These are phyloP conservation scores for Margarornis squamiger DNA, from an alignment of 2,797 vertebrate species.

Conservation along the genomic window DNA sequence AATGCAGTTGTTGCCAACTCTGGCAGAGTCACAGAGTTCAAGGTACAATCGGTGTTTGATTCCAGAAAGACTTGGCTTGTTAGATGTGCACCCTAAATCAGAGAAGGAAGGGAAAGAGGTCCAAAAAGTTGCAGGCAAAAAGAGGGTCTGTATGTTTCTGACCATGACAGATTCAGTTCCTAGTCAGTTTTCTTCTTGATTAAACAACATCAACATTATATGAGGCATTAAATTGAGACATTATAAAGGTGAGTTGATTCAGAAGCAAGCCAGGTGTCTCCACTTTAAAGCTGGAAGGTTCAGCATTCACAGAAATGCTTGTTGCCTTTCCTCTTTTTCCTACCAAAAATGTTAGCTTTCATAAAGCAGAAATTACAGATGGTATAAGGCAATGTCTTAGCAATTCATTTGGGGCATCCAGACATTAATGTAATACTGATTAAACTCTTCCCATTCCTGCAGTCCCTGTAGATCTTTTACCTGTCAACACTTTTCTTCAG, in stretches of 20 bases:
- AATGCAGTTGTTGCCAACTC: conserved; percentile 37
- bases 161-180: background rate
- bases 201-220: background rate
- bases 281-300: background rate
- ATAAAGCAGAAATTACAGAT: background rate
- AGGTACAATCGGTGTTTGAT: conserved; percentile 16
- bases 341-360: background rate
- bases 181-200: background rate
- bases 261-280: background rate
- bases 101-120: background rate
- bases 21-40: conserved; percentile 21
- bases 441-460: background rate
- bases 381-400: background rate
- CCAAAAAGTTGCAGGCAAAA: background rate
- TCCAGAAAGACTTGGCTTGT: background rate
- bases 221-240: background rate
- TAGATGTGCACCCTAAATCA: background rate
- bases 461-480: background rate
- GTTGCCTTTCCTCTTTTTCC: background rate
- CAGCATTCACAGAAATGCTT: background rate
- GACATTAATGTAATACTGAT: background rate
- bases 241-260: background rate
- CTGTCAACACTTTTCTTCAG: background rate
- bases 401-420: background rate
- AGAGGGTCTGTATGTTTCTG: background rate